Evolutionary conservation across 2,888 invertebrate species (phyloP), one percentile per base, ranked within the genome.

Genomic region (Cheiracanthium punctorium): DNA sequence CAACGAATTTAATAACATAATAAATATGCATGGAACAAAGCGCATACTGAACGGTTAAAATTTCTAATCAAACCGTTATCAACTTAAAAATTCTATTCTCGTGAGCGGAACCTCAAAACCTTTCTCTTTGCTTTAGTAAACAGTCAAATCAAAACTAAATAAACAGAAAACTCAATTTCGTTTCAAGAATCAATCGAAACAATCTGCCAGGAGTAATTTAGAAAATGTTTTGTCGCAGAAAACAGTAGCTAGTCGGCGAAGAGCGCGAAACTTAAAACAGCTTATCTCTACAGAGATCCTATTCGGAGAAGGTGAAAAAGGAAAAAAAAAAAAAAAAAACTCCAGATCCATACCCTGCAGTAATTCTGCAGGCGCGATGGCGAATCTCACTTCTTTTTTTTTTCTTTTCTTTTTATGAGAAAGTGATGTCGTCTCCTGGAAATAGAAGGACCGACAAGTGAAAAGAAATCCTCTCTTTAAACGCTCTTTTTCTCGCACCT

Each of bases 391-490:
- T 71, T 64, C 75, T 58, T 58, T 41, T 29, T 70, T 30, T 70
- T 70, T 82, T 82, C 41, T 58, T 41, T 29, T 70, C 37, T 70
- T 70, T 82, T 82, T 82, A 82, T 69, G 82, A 82, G 70, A 70
- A 82, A 41, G 64, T 76, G 76, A 82, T 82, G 71, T 64, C 64
- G 69, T 70, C 81, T 75, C 65, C 52, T 80, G 12, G 28, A 32
- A 52, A 58, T 48, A 28, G 29, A n/a, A 64, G 24, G 43, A 41
- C 24, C 76, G 76, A 48, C 48, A 79, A 71, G 58, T 75, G 67
- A 81, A 82, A 80, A 82, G 82, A 76, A 76, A 70, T 71, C 43
- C 65, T 30, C 76, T 32, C 82, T 81, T 74, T 73, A 80, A 81
- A 73, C n/a, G 74, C 70, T 75, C 81, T 81, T 70, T 65, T 69